Percentiles rank a stretch among this genome's conserved stretches.
Evolutionary conservation across 2,888 invertebrate species (phyloP).

Genomic region (Crematogaster levior): DNA sequence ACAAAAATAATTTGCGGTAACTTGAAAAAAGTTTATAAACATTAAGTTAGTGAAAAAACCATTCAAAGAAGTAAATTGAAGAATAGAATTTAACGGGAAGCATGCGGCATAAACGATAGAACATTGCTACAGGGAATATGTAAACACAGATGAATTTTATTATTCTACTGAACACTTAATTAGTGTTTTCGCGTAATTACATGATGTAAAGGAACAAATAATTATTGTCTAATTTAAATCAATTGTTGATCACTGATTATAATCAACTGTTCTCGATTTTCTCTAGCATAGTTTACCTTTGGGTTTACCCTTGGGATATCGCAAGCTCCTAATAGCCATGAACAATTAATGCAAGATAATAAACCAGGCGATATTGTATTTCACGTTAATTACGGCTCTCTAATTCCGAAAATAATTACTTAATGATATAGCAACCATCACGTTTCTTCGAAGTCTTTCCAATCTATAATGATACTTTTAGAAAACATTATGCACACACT

Average conservation of each 20-base stretch:
- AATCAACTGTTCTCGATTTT: constrained; percentile 31
- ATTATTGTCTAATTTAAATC: no score
- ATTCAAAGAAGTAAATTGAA: constrained; percentile 27
- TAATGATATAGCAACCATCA: constrained; percentile 38
- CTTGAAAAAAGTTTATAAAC: constrained; percentile 17
- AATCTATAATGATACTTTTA: constrained; percentile 33
- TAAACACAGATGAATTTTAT: background rate
- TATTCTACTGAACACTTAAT: background rate
- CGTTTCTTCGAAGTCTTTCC: constrained; percentile 3
- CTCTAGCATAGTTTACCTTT: no score
- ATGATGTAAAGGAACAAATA: background rate
- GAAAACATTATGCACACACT: background rate
- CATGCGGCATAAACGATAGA: background rate
- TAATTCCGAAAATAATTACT: constrained; percentile 64
- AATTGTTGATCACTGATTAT: no score
- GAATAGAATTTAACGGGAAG: constrained; percentile 17
- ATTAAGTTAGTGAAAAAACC: constrained; percentile 26
- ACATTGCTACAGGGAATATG: background rate
- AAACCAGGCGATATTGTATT: constrained; percentile 49
- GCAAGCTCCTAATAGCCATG: background rate
- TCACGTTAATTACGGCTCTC: constrained; percentile 39
- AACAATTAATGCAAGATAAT: constrained; percentile 36
- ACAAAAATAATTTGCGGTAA: constrained; percentile 3
- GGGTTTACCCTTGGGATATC: constrained; percentile 15
- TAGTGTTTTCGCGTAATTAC: background rate